Conservation (phyloP, 2,113 vertebrate genomes). For the Equus przewalskii region DNA sequence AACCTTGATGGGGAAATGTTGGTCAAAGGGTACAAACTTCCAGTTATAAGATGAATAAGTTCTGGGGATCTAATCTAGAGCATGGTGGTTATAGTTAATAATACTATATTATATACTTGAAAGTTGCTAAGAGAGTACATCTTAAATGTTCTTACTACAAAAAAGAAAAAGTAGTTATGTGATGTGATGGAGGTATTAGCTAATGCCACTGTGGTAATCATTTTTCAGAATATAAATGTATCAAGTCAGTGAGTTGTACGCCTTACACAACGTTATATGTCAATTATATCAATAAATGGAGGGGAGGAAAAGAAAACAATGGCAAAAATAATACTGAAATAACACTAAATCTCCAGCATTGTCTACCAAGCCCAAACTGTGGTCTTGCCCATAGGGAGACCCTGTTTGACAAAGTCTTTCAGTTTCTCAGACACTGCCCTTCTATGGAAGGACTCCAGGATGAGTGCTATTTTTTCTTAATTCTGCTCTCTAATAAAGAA, state of each 20-base stretch:
- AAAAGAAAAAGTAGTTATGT: neutral
- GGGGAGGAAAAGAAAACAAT: neutral
- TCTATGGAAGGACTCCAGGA: neutral
- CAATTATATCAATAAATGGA: neutral
- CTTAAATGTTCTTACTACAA: slow-evolving; percentile 11
- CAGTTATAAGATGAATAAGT: neutral
- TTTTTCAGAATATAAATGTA: neutral
- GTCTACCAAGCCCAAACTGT: neutral
- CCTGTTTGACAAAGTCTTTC: neutral
- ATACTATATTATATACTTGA: neutral
- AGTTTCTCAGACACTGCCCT: slow-evolving; percentile 35
- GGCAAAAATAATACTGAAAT: neutral
- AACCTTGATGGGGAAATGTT: neutral
- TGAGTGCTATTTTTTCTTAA: neutral
- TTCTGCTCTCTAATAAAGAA: slow-evolving; percentile 7
- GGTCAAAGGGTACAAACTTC: neutral
- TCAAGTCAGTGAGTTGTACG: neutral
- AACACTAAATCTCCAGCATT: neutral
- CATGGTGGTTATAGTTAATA: neutral
- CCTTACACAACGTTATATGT: neutral
- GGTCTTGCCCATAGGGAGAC: neutral
- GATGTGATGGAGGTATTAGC: neutral
- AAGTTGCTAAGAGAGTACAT: neutral
- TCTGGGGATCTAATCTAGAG: neutral
- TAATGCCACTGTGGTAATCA: neutral